These are phyloP conservation scores for Ophioninae sp. DNA, from an alignment of 2,888 invertebrate species.

Conservation along the genomic window DNA sequence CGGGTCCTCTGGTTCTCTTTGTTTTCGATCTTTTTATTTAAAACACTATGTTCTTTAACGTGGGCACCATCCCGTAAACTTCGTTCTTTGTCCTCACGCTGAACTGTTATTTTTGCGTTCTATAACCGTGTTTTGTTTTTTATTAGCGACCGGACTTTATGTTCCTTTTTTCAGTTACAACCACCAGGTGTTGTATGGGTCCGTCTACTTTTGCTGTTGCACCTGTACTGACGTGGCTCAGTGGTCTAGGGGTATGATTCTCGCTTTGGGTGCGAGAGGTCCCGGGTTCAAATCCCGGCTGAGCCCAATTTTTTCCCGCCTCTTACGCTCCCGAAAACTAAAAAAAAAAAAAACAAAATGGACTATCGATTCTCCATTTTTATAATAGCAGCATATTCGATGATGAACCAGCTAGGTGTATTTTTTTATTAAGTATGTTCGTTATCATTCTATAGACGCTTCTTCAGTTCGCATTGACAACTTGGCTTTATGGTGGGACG, in stretches of 20 bases:
- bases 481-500: neutral
- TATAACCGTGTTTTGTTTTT: neutral
- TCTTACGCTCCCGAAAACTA: neutral
- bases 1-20: neutral
- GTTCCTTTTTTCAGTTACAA: neutral
- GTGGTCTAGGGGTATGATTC: constrained; percentile 83
- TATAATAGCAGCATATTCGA: neutral
- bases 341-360: neutral
- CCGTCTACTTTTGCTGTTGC: no score
- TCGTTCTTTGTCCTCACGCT: neutral
- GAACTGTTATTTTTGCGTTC: neutral
- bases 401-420: neutral
- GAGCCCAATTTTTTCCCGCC: constrained; percentile 75
- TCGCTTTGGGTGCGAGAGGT: constrained; percentile 84
- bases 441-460: neutral
- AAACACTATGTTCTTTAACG: neutral
- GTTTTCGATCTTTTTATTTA: neutral
- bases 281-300: constrained; percentile 83
- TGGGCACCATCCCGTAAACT: neutral
- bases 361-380: neutral
- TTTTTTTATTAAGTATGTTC: neutral
- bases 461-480: neutral
- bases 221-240: constrained; percentile 40
- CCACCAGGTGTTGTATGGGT: neutral
- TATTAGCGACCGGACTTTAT: neutral